Evolutionary conservation across 2,797 vertebrate genomes (phyloP).

Genomic region (Gastrophryne carolinensis): DNA sequence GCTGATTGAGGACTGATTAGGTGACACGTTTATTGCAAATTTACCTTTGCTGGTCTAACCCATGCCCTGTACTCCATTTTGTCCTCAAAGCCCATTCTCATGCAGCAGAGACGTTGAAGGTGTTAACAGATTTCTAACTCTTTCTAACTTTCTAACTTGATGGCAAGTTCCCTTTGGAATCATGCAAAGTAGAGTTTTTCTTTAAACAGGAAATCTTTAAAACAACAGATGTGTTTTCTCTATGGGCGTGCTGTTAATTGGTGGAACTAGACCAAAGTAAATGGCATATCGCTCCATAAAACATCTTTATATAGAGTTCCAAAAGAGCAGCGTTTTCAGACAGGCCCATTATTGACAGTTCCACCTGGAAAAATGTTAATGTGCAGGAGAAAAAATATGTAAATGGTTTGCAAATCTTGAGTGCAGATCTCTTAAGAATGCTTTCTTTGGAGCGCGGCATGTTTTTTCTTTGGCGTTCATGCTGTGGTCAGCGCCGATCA

Average conservation of each 20-base stretch:
- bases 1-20: too few species aligned
- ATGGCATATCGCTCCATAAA: background rate
- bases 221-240: background rate
- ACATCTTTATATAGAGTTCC: background rate
- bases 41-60: too few species aligned
- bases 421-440: constrained; percentile 35
- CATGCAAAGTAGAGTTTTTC: background rate
- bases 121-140: too few species aligned
- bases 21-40: too few species aligned
- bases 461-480: constrained; percentile 44
- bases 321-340: background rate
- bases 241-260: background rate
- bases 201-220: background rate
- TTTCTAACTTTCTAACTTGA: too few species aligned
- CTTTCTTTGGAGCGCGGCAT: constrained; percentile 39
- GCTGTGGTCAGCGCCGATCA: constrained; percentile 33
- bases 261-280: background rate
- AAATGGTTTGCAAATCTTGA: constrained; percentile 40
- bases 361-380: constrained; percentile 35
- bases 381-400: constrained; percentile 34
- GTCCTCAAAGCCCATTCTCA: too few species aligned
- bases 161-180: too few species aligned
- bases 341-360: constrained; percentile 24
- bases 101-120: too few species aligned
- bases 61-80: too few species aligned